phyloP scores from a whole-genome alignment of 2,888 invertebrate species.

The Drosophila formosana region DNA sequence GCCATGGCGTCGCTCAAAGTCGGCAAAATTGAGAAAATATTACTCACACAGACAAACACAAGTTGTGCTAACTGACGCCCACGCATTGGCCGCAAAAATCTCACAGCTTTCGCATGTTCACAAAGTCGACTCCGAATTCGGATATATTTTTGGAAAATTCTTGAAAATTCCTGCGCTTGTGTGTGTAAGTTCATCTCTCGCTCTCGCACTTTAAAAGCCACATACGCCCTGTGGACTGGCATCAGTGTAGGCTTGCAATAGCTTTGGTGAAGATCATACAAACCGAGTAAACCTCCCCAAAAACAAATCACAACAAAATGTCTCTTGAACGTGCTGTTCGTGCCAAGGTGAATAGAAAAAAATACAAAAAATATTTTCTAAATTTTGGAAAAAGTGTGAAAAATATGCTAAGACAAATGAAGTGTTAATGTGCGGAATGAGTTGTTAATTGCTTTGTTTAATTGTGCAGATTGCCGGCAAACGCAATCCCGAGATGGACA shows the following conservation, averaged over 20 bases:
- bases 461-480: slow-evolving; percentile 91
- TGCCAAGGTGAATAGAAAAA: slow-evolving; percentile 89
- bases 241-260: slow-evolving; percentile 83
- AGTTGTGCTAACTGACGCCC: slow-evolving; percentile 55
- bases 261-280: slow-evolving; percentile 78
- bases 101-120: slow-evolving; percentile 30
- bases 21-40: slow-evolving; percentile 42
- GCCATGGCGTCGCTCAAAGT: slow-evolving; percentile 58
- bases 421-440: slow-evolving; percentile 29
- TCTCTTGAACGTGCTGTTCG: slow-evolving; percentile 97
- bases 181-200: slow-evolving; percentile 31
- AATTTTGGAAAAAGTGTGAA: slow-evolving; percentile 2
- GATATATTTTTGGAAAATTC: slow-evolving; percentile 84
- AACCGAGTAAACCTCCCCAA: slow-evolving; percentile 52
- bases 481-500: slow-evolving; percentile 92
- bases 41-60: slow-evolving; percentile 17
- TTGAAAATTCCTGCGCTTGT: slow-evolving; percentile 50
- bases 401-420: slow-evolving; percentile 13
- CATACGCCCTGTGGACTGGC: slow-evolving; percentile 72
- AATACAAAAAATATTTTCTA: slow-evolving; percentile 1
- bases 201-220: slow-evolving; percentile 83
- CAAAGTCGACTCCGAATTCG: slow-evolving; percentile 78
- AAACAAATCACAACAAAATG: slow-evolving; percentile 87
- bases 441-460: slow-evolving; percentile 32
- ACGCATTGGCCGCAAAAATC: slow-evolving; percentile 56